Base-by-base conservation (phyloP, 2,797 vertebrate genomes). In the Salmo trutta region DNA sequence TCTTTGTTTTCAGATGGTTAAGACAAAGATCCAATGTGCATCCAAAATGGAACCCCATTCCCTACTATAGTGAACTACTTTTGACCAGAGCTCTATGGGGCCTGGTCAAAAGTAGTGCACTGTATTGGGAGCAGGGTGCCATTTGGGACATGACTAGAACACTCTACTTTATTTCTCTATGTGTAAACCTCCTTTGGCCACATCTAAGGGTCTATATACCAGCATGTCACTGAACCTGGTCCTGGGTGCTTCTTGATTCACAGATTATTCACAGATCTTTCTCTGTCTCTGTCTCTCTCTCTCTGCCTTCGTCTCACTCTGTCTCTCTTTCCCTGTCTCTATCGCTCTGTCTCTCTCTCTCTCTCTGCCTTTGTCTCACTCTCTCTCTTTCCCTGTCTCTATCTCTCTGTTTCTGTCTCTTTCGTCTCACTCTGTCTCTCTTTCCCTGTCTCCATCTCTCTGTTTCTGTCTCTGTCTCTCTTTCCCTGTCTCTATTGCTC, bases 201-300 rank as follows among this genome's bases (percentile, higher is more conserved):
- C 36, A 54, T 66, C 4, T 41, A 16, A 4, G 0, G n/a, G 62
- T 19, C 69, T 27, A 64, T 66, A 54, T 71, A 74, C 76, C 56
- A 71, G 68, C 31, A 31, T 76, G 76, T 70, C 54, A 66, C 31
- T 54, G 62, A 59, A 75, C 54, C 14, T 59, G 5, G 19, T n/a
- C 2, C 15, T 31, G 66, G 24, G 31, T 16, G 76, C 51, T 67
- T 71, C 47, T 7, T 33, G 33, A 69, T 27, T 33, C 51, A 62
- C 29, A 75, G 70, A 74, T 27, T 62, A 67, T 51, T 53, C 69
- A 73, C 19, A 53, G 70, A n/a, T 27, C 69, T 71, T 41, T 52
- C 69, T 52, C 69, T n/a, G n/a, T n/a, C n/a, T n/a, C n/a, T n/a
- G n/a, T 27, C 6, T 27, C 14, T 52, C 41, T 16, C 52, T 17